Conservation (phyloP, 1,140 invertebrate genomes). For the Bombus impatiens region DNA sequence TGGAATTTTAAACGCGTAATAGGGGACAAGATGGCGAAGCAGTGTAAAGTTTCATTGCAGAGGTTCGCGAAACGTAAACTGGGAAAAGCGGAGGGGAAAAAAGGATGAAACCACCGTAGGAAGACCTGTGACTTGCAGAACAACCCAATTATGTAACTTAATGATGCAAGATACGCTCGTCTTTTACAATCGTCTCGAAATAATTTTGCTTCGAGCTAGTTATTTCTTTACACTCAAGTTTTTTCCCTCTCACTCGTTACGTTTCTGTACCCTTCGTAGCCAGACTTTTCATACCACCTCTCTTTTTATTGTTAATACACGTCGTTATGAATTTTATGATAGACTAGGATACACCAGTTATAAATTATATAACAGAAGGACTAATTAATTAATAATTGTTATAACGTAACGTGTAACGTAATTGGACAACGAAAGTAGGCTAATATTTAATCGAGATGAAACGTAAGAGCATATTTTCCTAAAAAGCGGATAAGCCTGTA, state of each 20-base stretch:
- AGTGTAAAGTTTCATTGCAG: neutral
- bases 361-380: neutral
- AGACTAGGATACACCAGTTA: neutral
- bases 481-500: neutral
- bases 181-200: conserved; percentile 2
- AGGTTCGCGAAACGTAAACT: neutral
- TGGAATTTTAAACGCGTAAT: too few species aligned
- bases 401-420: neutral
- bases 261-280: too few species aligned
- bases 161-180: neutral
- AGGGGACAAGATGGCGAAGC: too few species aligned
- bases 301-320: too few species aligned
- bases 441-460: neutral
- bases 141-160: conserved; percentile 1
- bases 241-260: neutral
- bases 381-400: neutral
- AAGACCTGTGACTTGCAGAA: neutral
- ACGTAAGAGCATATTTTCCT: neutral
- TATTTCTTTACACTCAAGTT: neutral
- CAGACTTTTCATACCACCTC: neutral
- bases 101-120: neutral
- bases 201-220: neutral
- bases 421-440: neutral
- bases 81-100: too few species aligned
- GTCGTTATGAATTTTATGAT: neutral